Percentiles rank a stretch among this genome's conserved stretches.
Evolutionary conservation across 2,113 vertebrate species (phyloP).

Genomic region (Ceuthmochares aereus): DNA sequence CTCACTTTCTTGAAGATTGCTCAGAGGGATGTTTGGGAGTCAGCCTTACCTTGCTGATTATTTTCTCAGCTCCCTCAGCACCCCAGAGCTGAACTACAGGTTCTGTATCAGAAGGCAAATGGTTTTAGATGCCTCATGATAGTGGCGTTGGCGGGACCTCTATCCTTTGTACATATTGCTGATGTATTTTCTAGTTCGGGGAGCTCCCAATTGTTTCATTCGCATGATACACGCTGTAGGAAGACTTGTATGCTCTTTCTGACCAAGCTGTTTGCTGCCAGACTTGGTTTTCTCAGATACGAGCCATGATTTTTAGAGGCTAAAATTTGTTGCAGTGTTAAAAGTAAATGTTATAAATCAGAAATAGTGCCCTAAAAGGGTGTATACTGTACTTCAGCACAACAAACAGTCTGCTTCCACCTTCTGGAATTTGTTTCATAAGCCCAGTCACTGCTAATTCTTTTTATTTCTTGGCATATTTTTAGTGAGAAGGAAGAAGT

Average conservation of each 20-base stretch:
- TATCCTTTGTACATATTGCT: background rate
- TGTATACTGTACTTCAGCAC: background rate
- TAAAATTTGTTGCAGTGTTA: background rate
- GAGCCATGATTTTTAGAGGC: background rate
- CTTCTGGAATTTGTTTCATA: background rate
- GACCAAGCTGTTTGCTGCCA: background rate
- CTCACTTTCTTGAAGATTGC: background rate
- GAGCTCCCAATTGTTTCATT: background rate
- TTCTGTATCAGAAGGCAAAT: background rate
- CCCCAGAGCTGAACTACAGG: background rate
- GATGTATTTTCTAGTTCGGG: background rate
- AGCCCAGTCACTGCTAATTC: background rate
- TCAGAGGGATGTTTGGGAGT: background rate
- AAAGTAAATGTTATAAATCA: background rate
- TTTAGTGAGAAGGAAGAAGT: background rate
- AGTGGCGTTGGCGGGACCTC: background rate
- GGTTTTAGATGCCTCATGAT: background rate
- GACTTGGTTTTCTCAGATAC: background rate
- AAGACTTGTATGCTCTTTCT: background rate
- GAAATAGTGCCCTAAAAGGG: background rate
- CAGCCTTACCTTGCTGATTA: background rate
- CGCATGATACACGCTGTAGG: background rate
- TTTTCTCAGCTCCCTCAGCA: background rate
- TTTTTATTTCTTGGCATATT: conserved; percentile 1
- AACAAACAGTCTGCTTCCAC: background rate